Evolutionary conservation across 2,113 vertebrate genomes (phyloP), one percentile per base, ranked within the genome.

Genomic region (Dromas ardeola): DNA sequence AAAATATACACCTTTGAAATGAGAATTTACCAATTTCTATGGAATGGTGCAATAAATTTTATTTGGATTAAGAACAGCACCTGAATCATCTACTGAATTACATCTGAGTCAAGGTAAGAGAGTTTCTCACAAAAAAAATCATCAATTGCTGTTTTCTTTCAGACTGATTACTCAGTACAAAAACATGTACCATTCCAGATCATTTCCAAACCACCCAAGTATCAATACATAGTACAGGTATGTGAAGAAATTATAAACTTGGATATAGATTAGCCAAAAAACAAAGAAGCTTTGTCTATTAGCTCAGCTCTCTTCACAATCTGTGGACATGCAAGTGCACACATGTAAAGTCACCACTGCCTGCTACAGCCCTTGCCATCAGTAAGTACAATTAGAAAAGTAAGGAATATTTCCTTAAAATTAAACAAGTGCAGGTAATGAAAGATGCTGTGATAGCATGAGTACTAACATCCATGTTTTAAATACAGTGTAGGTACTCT

Each of bases 291-390:
- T 63, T 17, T 0, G 1, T 20, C 7, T 77, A 7, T 19, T 83
- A 34, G 11, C 7, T 45, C 2, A 2, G 11, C 55, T 92, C 11
- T 81, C 21, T 76, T 80, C 26, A 27, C 14, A 61, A 15, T 12
- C 2, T 0, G 43, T 56, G 27, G 9, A 61, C 8, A 5, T 3
- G 3, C 14, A 43, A 85, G 13, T 17, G 8, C 12, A 27, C 6
- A 9, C 5, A 61, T 18, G 26, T 53, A 20, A 72, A 83, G 17
- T 34, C 49, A 45, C 11, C 14, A 23, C 9, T 27, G 15, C 10
- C 9, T 1, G 4, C 22, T 20, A 17, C 10, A n/a, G 40, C 13
- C 11, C 15, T n/a, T 82, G 15, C 13, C 10, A 12, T 15, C 30
- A 67, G 5, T 25, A 58, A 72, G 6, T 13, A 47, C 79, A 86